phyloP scores from a whole-genome alignment of 2,888 invertebrate species.

The Rhagonycha fulva region DNA sequence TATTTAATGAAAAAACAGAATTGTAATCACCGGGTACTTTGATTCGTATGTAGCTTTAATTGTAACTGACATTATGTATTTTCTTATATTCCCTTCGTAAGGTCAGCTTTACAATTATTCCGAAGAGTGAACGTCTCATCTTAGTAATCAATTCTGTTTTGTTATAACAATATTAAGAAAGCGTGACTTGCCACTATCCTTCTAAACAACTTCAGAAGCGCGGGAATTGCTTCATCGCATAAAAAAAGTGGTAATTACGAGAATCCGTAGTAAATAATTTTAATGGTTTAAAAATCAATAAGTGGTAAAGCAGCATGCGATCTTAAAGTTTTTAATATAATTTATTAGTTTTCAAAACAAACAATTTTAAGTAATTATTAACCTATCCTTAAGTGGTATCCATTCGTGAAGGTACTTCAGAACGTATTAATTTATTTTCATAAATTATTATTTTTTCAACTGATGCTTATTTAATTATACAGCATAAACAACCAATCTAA shows the following conservation, averaged over 20 bases:
- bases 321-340: neutral
- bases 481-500: neutral
- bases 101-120: constrained; percentile 11
- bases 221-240: constrained; percentile 22
- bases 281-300: neutral
- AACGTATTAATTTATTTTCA: neutral
- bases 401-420: neutral
- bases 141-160: constrained; percentile 36
- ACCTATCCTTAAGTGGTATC: neutral
- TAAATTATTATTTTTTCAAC: neutral
- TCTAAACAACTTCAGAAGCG: constrained; percentile 29
- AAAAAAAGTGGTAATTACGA: neutral
- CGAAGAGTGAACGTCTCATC: constrained; percentile 26
- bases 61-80: neutral
- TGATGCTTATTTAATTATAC: neutral
- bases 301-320: neutral
- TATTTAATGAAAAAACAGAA: neutral
- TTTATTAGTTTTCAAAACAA: neutral
- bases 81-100: neutral
- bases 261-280: neutral
- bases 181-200: constrained; percentile 31
- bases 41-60: too few species aligned
- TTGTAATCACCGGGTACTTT: neutral
- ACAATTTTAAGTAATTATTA: neutral
- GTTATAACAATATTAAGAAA: constrained; percentile 36